Conservation (phyloP, 2,888 invertebrate genomes). For the Axea sp. region DNA sequence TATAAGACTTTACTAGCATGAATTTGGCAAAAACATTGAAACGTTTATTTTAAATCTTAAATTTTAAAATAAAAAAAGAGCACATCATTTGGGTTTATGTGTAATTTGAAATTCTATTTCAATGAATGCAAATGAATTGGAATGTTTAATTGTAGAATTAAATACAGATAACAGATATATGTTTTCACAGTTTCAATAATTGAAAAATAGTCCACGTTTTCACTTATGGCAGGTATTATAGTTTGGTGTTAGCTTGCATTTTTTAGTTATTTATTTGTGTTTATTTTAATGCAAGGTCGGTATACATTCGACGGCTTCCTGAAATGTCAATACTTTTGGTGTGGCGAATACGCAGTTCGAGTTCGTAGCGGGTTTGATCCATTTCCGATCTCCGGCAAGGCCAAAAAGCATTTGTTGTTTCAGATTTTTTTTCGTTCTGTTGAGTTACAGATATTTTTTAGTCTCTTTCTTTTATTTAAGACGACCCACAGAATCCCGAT, state of each 20-base stretch:
- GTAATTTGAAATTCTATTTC: too few species aligned
- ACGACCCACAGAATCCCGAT: constrained; percentile 27
- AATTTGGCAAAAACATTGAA: constrained; percentile 5
- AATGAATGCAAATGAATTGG: too few species aligned
- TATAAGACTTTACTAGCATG: neutral
- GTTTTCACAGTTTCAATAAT: neutral
- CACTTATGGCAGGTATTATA: neutral
- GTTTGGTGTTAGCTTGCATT: constrained; percentile 1
- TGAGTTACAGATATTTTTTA: constrained; percentile 23
- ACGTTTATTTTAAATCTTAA: constrained; percentile 12
- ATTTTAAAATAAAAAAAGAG: neutral
- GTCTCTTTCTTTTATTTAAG: constrained; percentile 36
- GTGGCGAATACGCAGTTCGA: constrained; percentile 9
- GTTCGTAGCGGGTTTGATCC: constrained; percentile 45
- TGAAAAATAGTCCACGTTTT: constrained; percentile 14
- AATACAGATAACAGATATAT: neutral
- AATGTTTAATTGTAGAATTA: neutral
- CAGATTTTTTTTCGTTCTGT: constrained; percentile 16
- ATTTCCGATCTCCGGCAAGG: constrained; percentile 59
- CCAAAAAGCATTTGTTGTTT: constrained; percentile 50
- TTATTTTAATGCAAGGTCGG: constrained; percentile 36
- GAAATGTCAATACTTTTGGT: constrained; percentile 31
- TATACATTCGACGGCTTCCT: constrained; percentile 47
- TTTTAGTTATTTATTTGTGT: constrained; percentile 1
- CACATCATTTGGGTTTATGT: constrained; percentile 6